phyloP scores from a whole-genome alignment of 1,140 invertebrate genomes.

The Heliconius hewitsoni region DNA sequence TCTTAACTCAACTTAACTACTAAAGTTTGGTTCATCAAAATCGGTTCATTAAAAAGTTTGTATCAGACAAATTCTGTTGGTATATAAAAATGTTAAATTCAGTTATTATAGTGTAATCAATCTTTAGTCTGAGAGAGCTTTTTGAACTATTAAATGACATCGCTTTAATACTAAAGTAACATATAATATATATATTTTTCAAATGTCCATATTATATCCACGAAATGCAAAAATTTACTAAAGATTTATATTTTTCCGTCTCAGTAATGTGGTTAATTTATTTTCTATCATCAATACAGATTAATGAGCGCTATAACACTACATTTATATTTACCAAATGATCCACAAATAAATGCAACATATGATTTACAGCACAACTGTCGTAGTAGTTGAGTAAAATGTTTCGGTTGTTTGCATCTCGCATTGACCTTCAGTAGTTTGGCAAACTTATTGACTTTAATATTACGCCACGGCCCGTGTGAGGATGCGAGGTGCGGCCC shows the following conservation, averaged over 20 bases:
- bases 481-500: conserved; percentile 51
- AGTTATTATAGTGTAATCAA: too few species aligned
- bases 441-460: conserved; percentile 75
- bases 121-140: too few species aligned
- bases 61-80: too few species aligned
- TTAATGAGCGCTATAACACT: neutral
- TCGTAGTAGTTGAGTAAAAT: conserved; percentile 61
- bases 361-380: conserved; percentile 55
- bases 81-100: too few species aligned
- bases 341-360: conserved; percentile 65
- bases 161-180: too few species aligned
- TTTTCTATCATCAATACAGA: neutral
- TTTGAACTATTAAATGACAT: too few species aligned
- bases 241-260: neutral
- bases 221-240: neutral
- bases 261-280: neutral
- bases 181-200: too few species aligned
- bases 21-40: too few species aligned
- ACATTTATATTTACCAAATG: conserved; percentile 22
- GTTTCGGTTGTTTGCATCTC: conserved; percentile 68
- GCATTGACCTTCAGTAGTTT: conserved; percentile 77
- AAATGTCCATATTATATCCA: too few species aligned
- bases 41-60: too few species aligned
- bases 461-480: conserved; percentile 71
- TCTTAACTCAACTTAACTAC: too few species aligned